Evolutionary conservation across 2,888 invertebrate genomes (phyloP).

Genomic region (Ryuthela nishihirai): DNA sequence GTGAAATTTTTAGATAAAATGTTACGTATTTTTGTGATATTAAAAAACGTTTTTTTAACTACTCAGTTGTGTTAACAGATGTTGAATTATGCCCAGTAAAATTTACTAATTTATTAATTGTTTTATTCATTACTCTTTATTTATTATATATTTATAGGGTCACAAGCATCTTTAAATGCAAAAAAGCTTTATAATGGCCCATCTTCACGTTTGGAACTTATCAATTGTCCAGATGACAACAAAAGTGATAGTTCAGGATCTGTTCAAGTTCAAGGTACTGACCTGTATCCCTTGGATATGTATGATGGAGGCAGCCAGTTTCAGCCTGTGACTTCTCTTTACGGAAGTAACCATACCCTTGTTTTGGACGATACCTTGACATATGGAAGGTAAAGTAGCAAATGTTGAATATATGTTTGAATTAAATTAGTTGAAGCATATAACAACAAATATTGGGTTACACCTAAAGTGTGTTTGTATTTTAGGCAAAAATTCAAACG

Average conservation of each 20-base stretch:
- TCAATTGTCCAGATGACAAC: slow-evolving; percentile 36
- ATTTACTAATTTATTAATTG: too few species aligned
- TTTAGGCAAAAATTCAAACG: too few species aligned
- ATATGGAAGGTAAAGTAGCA: slow-evolving; percentile 33
- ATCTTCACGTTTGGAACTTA: slow-evolving; percentile 26
- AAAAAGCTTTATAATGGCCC: slow-evolving; percentile 25
- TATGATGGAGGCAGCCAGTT: slow-evolving; percentile 40
- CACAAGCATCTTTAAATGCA: slow-evolving; percentile 32
- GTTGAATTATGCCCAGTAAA: too few species aligned
- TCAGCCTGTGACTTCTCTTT: slow-evolving; percentile 31
- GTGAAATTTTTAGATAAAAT: too few species aligned
- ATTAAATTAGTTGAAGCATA: too few species aligned
- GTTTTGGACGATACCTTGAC: slow-evolving; percentile 31
- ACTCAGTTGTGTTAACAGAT: too few species aligned
- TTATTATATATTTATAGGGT: slow-evolving; percentile 14
- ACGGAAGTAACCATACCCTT: slow-evolving; percentile 31
- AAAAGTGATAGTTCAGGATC: slow-evolving; percentile 29
- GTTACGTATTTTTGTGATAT: too few species aligned
- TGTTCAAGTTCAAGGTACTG: slow-evolving; percentile 38
- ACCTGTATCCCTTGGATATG: slow-evolving; percentile 38
- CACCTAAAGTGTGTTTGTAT: too few species aligned
- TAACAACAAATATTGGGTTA: too few species aligned
- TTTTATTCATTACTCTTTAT: too few species aligned
- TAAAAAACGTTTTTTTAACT: too few species aligned
- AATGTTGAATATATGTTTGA: too few species aligned